A percentile compares a stretch with the other conserved stretches of the same genome.
These are phyloP conservation scores for Antheraea pernyi DNA, from an alignment of 1,140 invertebrate genomes.

Conservation along the genomic window DNA sequence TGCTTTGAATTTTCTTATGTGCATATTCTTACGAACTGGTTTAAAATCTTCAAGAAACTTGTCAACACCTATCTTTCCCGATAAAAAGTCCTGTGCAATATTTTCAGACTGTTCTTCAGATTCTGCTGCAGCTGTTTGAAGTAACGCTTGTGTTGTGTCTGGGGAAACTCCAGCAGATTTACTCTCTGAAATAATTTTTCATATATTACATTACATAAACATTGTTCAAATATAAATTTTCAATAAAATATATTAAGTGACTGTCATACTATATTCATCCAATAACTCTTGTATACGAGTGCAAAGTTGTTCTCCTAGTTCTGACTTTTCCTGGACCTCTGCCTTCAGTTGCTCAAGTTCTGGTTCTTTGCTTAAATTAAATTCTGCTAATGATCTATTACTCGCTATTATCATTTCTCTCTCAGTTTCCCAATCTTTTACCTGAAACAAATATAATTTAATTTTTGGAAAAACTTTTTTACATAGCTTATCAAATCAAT, in stretches of 20 bases:
- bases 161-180: slow-evolving; percentile 86
- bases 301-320: slow-evolving; percentile 84
- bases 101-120: slow-evolving; percentile 93
- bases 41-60: slow-evolving; percentile 90
- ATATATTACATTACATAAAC: not conserved
- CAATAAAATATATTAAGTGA: not conserved
- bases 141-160: slow-evolving; percentile 89
- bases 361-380: slow-evolving; percentile 91
- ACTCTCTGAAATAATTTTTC: slow-evolving; percentile 76
- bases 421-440: slow-evolving; percentile 89
- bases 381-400: slow-evolving; percentile 92
- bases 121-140: slow-evolving; percentile 92
- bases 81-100: slow-evolving; percentile 87
- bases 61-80: slow-evolving; percentile 86
- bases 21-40: slow-evolving; percentile 86
- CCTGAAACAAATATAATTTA: slow-evolving; percentile 70
- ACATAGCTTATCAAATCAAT: not conserved
- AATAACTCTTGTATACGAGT: slow-evolving; percentile 84
- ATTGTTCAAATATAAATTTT: not conserved
- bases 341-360: slow-evolving; percentile 86
- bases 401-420: slow-evolving; percentile 92
- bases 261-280: slow-evolving; percentile 82
- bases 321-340: slow-evolving; percentile 84
- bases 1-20: slow-evolving; percentile 89
- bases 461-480: not conserved